These are phyloP conservation scores for Lates calcarifer DNA, from an alignment of 2,113 vertebrate species.

Conservation along the genomic window DNA sequence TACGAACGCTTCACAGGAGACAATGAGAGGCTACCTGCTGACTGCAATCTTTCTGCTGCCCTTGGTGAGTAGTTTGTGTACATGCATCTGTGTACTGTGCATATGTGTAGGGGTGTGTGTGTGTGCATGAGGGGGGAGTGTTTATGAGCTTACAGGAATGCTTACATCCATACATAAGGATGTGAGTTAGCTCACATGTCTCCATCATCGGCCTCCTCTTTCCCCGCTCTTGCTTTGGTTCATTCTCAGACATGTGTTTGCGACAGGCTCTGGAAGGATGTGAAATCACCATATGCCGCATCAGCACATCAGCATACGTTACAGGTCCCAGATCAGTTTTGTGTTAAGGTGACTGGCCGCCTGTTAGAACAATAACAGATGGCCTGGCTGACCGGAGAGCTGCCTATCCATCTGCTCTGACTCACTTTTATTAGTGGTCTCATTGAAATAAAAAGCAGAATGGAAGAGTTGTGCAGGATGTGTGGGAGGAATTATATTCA, in stretches of 20 bases:
- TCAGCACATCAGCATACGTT: constrained; percentile 64
- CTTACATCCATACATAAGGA: constrained; percentile 5
- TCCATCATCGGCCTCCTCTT: background rate
- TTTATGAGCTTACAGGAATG: constrained; percentile 17
- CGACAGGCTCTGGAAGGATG: constrained; percentile 8
- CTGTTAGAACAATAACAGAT: constrained; percentile 59
- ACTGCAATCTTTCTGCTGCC: constrained; percentile 77
- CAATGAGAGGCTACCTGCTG: constrained; percentile 79
- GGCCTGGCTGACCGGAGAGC: constrained; percentile 57
- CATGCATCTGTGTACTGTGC: constrained; percentile 11
- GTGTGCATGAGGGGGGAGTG: background rate
- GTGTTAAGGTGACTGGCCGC: constrained; percentile 30
- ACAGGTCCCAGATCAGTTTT: constrained; percentile 54
- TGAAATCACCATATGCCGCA: constrained; percentile 47
- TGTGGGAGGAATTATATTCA: constrained; percentile 61
- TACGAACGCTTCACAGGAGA: constrained; percentile 49
- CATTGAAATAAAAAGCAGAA: constrained; percentile 56
- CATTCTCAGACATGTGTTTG: constrained; percentile 30
- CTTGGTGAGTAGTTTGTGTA: constrained; percentile 72
- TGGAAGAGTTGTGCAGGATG: constrained; percentile 51
- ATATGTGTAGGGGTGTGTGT: constrained; percentile 9
- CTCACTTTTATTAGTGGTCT: constrained; percentile 52
- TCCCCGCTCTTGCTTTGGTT: constrained; percentile 8
- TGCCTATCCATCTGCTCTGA: constrained; percentile 62
- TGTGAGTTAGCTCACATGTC: background rate